Evolutionary conservation across 1,140 invertebrate species (phyloP), one percentile per base, ranked within the genome.

Genomic region (Conopomorpha cramerella): DNA sequence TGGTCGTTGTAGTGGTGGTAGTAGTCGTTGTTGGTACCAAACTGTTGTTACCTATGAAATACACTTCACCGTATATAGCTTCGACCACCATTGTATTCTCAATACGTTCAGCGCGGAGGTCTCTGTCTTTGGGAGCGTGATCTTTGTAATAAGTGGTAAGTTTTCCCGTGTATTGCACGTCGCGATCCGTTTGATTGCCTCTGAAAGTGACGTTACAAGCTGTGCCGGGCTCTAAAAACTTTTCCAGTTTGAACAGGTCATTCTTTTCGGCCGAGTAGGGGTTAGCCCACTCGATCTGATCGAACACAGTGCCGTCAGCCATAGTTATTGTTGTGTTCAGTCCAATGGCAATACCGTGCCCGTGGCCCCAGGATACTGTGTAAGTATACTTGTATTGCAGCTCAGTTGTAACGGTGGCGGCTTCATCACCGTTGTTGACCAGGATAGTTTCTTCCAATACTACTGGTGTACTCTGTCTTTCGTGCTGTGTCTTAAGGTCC

Each of bases 1-100:
- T 84, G 0, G 86, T 83, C 0, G 85, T 88, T 3, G 88, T 89
- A 0, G 86, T 86, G 0, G 88, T 86, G 2, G 87, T 86, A 0
- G 86, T 82, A 0, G 84, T 84, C 0, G 88, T 91, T 1, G 87
- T 91, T 10, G 90, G 89, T 6, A 91, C 88, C 6, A 89, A 56
- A 11, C 82, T 87, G 36, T 84, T 83, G 57, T 92, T 92, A 23
- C 79, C 79, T 14, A 89, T 50, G 58, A 84, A 92, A 56, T 89
- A 93, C 11, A 88, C 79, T 10, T 86, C 84, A 16, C 88, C 84
- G 38, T 86, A 88, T 38, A 86, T 81, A 2, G 84, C 78, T 37
- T 76, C 79, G 0, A 91, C 77, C 45, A 90, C 85, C 54, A 91
- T 77, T 2, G 79, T 83, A 29, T 84, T 81, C 56, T 91, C 88